Evolutionary conservation across 2,888 invertebrate genomes (phyloP), one percentile per base, ranked within the genome.

Genomic region (Lochmaea capreae): DNA sequence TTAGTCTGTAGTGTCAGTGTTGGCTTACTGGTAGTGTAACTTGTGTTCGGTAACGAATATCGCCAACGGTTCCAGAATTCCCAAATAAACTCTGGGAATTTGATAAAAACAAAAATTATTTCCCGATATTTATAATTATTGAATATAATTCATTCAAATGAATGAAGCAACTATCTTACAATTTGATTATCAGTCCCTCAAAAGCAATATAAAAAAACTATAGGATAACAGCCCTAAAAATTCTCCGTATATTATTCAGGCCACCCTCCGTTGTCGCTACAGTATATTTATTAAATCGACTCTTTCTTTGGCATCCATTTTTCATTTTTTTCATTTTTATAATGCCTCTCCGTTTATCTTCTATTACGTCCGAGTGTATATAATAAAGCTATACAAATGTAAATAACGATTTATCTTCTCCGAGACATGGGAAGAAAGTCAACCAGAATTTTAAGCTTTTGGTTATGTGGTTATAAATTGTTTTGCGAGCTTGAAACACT

Each of bases 201-300:
- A 16, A 58, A 39, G 63, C 58, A 58, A 42, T 42, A 63, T 46
- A 39, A 65, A 69, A 52, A 65, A 57, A 43, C 59, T 71, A 73
- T 76, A 74, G 66, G 71, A 76, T 77, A 76, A 73, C 59, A 73
- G 76, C 66, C 66, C 61, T 61, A 73, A 71, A 78, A 81, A 81
- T 81, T 80, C 78, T 71, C 79, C 77, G 80, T 82, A 79, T 82
- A 83, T 82, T 80, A 81, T 77, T 72, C 74, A 73, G 72, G 43
- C 76, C 78, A 74, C 81, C 80, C 80, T 78, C 74, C 79, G 79
- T 76, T 82, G 81, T 83, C 82, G 81, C 80, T 80, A 65, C 78
- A 78, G 79, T 77, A 77, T 82, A 82, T 83, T 84, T 83, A 84
- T 84, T 82, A 84, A 82, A 80, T 82, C 76, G 76, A 76, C 76